Base-by-base conservation (phyloP, 2,888 invertebrate species). In the Hesperia comma region DNA sequence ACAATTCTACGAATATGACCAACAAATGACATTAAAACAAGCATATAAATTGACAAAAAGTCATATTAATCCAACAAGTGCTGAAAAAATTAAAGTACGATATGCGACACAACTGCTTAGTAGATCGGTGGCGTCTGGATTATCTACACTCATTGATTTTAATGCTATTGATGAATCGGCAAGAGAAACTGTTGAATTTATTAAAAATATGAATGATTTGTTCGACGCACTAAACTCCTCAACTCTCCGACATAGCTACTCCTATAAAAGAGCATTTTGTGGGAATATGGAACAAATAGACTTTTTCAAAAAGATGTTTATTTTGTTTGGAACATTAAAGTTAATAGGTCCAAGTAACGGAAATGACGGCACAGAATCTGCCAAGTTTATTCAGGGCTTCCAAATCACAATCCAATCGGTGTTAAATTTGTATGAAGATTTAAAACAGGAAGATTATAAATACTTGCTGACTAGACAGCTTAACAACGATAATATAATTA, bases 51-150 rank as follows among this genome's bases (percentile, higher is more conserved):
- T 81, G n/a, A 79, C 74, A 0, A 68, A 71, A 19, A 74, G 63
- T 19, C 79, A 80, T 61, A 70, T 78, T 10, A 55, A 73, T 15
- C 77, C 78, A 0, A 75, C 61, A 14, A 71, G 71, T 46, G 72
- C 71, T 21, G 76, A 79, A 62, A 79, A 71, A 61, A 74, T 46
- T 33, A 71, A 75, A 51, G 71, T 78, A 19, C 43, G 56, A 6
- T 78, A 71, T 56, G 80, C 77, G 3, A 67, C 71, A 8, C 76
- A 80, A 70, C 55, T 79, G 17, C 62, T 79, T 5, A 80, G 80
- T 46, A 71, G 60, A n/a, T 67, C 77, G 32, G 81, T 79, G 17
- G 77, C 79, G 15, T 57, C 69, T 15, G 76, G 74, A 37, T 64
- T 80, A 33, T 68, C 67, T 15, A 71, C 71, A 17, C 64, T 41